phyloP scores from a whole-genome alignment of 1,140 invertebrate species.

The Drosophila pandora region DNA sequence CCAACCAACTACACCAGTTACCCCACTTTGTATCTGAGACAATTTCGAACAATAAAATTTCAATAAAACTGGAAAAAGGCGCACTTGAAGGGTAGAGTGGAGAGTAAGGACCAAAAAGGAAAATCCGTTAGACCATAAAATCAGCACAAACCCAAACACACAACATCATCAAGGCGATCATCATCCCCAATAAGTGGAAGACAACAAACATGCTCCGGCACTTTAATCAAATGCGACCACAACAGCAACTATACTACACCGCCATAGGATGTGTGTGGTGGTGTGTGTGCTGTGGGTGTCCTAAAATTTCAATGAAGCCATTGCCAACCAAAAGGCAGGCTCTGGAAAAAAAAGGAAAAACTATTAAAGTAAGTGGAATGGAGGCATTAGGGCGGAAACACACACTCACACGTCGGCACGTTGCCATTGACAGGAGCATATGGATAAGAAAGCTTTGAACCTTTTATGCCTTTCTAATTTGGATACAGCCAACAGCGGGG shows the following conservation, averaged over 20 bases:
- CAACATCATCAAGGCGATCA: slow-evolving; percentile 18
- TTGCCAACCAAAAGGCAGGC: slow-evolving; percentile 44
- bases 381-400: slow-evolving; percentile 71
- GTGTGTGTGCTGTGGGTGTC: slow-evolving; percentile 8
- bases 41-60: slow-evolving; percentile 59
- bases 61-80: slow-evolving; percentile 58
- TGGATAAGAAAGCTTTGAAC: slow-evolving; percentile 48
- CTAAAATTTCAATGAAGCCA: slow-evolving; percentile 62
- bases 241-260: slow-evolving; percentile 49
- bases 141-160: slow-evolving; percentile 51
- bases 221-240: slow-evolving; percentile 72
- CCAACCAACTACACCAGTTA: not conserved
- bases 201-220: slow-evolving; percentile 52
- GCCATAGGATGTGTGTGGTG: slow-evolving; percentile 1
- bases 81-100: not conserved
- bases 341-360: slow-evolving; percentile 57
- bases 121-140: slow-evolving; percentile 68
- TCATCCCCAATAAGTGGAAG: slow-evolving; percentile 29
- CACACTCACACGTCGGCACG: slow-evolving; percentile 31
- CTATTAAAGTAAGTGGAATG: slow-evolving; percentile 81
- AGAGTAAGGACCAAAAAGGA: slow-evolving; percentile 17
- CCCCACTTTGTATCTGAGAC: slow-evolving; percentile 29
- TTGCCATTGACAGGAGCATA: slow-evolving; percentile 27
- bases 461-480: slow-evolving; percentile 78
- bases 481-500: slow-evolving; percentile 18